Conservation (phyloP, 2,113 vertebrate genomes). For the Catharus fuscescens region DNA sequence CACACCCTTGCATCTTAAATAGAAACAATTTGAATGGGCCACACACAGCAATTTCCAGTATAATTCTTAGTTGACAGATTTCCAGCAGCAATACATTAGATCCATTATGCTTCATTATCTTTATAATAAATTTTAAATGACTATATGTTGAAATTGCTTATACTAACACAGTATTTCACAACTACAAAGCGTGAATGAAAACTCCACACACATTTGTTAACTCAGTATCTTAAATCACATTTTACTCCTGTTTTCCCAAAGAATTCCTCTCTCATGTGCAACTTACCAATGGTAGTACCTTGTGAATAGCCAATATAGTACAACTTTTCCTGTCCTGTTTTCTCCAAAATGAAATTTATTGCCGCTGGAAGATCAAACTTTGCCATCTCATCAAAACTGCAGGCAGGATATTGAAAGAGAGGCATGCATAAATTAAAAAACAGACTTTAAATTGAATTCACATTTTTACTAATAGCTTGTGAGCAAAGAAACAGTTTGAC, state of each 20-base stretch:
- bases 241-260: not conserved
- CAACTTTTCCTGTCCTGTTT: conserved; percentile 79
- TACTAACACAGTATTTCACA: not conserved
- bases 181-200: not conserved
- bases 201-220: not conserved
- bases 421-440: not conserved
- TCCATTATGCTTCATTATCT: not conserved
- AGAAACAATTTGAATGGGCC: not conserved
- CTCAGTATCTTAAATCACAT: not conserved
- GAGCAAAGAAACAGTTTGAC: not conserved
- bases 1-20: not conserved
- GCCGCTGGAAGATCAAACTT: conserved; percentile 85
- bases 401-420: not conserved
- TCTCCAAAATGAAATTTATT: conserved; percentile 81
- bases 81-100: not conserved
- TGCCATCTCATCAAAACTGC: conserved; percentile 86
- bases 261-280: not conserved
- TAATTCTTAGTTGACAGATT: not conserved
- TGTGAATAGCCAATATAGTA: conserved; percentile 87
- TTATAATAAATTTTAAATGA: not conserved
- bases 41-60: not conserved
- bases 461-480: not conserved
- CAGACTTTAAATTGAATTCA: not conserved
- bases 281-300: conserved; percentile 82
- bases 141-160: not conserved